Evolutionary conservation across 2,113 vertebrate genomes (phyloP), one percentile per base, ranked within the genome.

Genomic region (Ceyx margarethae): DNA sequence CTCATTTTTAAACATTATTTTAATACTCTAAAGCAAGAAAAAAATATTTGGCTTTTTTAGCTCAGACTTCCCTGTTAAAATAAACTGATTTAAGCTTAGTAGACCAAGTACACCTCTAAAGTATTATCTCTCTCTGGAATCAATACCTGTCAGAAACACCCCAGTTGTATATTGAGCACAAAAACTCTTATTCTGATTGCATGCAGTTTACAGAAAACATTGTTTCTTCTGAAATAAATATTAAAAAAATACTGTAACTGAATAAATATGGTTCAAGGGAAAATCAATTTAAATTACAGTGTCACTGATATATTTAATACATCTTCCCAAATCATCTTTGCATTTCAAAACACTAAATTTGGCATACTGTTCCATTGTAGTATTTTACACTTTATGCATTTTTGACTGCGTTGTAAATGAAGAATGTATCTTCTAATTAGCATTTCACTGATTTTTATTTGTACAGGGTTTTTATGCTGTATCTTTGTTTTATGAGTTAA

Each of bases 1-100:
- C 90, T 91, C 79, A 69, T 94, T 89, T 91, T 83, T 72, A 18
- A 85, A 62, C 43, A 56, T 57, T 61, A 53, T 43, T 89, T n/a
- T 65, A 74, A 46, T 28, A 43, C 35, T 51, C 60, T 29, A 43
- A 87, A 88, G 14, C 45, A 74, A 51, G 33, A 14, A 48, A 72
- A 94, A 71, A 57, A 57, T 12, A 75, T 1, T 62, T 48, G 12
- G n/a, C n/a, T 60, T 81, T 57, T 81, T 17, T 86, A 92, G 31
- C 26, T 79, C 65, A 48, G 15, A 20, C 15, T 81, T 78, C 18
- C 11, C 54, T 91, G 53, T 26, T n/a, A 74, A 85, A 72, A 46
- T 10, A 18, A 20, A 35, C 6, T 62, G 28, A 66, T 31, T 50
- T 48, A 77, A 87, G 60, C 13, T 40, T 9, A 58, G 58, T 2